These are phyloP conservation scores for Nephrotoma flavescens DNA, from an alignment of 2,888 invertebrate genomes.

Conservation along the genomic window DNA sequence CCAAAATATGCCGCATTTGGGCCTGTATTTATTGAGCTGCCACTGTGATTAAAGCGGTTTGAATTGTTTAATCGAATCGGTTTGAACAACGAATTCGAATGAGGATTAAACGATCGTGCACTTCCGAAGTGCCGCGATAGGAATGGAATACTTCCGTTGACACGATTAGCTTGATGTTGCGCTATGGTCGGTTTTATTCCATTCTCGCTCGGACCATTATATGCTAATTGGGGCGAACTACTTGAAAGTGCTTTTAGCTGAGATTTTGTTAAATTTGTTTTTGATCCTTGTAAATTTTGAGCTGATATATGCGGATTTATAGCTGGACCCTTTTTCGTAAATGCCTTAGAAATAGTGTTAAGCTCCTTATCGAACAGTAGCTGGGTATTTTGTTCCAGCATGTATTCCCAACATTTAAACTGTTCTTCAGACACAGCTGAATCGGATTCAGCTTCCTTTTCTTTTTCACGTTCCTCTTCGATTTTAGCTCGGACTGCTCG, in stretches of 20 bases:
- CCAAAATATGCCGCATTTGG: conserved; percentile 81
- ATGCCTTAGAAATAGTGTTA: conserved; percentile 56
- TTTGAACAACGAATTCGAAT: conserved; percentile 32
- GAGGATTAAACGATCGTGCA: conserved; percentile 59
- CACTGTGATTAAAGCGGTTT: conserved; percentile 27
- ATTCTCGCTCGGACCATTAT: conserved; percentile 16
- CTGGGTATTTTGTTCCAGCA: conserved; percentile 83
- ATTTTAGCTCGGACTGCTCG: conserved; percentile 45
- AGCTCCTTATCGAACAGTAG: conserved; percentile 76
- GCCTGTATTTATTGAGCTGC: conserved; percentile 42
- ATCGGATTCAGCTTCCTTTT: conserved; percentile 36
- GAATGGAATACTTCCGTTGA: conserved; percentile 32
- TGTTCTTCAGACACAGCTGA: conserved; percentile 64
- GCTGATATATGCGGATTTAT: conserved; percentile 21
- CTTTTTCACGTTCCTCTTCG: conserved; percentile 43
- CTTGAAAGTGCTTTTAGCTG: conserved; percentile 44
- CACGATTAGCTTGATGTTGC: conserved; percentile 11
- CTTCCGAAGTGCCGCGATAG: conserved; percentile 66
- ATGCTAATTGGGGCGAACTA: conserved; percentile 49
- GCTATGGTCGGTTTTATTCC: conserved; percentile 18
- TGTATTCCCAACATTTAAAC: conserved; percentile 86
- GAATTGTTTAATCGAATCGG: conserved; percentile 39
- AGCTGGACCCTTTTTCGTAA: conserved; percentile 37
- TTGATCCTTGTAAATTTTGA: background rate
- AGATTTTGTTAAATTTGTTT: conserved; percentile 19